Base-by-base conservation (phyloP, 2,797 vertebrate species). In the Menidia menidia region DNA sequence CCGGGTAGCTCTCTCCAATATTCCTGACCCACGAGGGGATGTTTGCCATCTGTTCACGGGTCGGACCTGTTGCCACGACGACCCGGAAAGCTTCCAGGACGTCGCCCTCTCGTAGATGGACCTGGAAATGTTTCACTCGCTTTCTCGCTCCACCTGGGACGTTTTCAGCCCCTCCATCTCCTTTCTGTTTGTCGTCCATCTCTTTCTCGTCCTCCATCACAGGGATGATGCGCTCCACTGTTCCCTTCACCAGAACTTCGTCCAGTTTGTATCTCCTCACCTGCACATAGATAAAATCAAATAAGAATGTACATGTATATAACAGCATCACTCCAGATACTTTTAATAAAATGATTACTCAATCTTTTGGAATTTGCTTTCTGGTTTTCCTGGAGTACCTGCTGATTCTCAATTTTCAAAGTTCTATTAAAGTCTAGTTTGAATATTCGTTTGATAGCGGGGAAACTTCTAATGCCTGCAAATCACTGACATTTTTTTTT, bases 21-120 rank as follows among this genome's bases (percentile, higher is more conserved):
- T 51, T 64, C 30, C 47, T 65, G 43, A 93, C 94, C 94, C 95
- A 95, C 1, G 57, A 39, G 1, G 94, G 94, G 71, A 95, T 87
- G 81, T 94, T 95, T 25, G 90, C 93, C 94, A 95, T 95, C 74
- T 92, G 93, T 25, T 90, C 87, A 8, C 94, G 82, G 12, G 92
- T 94, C 0, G 93, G 93, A 45, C 94, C 95, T 8, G 93, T 94
- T 1, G 94, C 94, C 88, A 95, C 66, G 5, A 95, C 75, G 0
- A 95, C 84, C 12, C 48, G 85, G 7, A 43, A 83, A 10, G 93
- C 87, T 56, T 92, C 90, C 14, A 94, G 31, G 15, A 76, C 32
- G 14, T 52, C 42, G 5, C 93, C 93, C 0, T 86, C 90, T 53
- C 88, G 89, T 72, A 94, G 90, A 0, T 83, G 83, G 48, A 93